A percentile compares a stretch with the other conserved stretches of the same genome.
Conservation (phyloP, 1,140 invertebrate species). For the Pygmarrhopalites habei region DNA sequence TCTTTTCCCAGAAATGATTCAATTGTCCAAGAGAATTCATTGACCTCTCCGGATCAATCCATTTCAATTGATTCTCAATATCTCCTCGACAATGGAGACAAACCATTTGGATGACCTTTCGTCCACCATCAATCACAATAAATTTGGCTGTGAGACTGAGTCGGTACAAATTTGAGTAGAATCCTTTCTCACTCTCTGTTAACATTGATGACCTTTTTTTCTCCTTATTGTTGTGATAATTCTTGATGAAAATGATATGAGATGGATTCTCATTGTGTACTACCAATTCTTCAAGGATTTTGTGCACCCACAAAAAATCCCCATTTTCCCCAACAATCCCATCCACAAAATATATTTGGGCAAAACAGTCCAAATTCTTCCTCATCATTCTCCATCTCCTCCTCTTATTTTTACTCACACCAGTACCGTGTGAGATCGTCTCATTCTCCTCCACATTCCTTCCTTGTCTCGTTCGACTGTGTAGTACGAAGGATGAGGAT, state of each 20-base stretch:
- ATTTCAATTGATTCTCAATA: background rate
- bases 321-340: background rate
- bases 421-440: no score
- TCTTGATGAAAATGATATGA: background rate
- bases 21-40: background rate
- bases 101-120: background rate
- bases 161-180: slow-evolving; percentile 3
- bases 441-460: no score
- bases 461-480: no score
- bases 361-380: background rate
- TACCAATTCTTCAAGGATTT: background rate
- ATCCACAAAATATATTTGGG: background rate
- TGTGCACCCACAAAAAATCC: background rate
- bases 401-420: no score
- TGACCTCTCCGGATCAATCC: background rate
- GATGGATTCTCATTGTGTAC: background rate
- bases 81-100: background rate
- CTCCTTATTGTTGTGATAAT: background rate
- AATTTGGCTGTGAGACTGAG: background rate
- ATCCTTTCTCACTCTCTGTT: background rate
- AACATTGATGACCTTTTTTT: background rate
- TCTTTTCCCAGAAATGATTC: background rate
- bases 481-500: no score
- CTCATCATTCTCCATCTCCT: no score
- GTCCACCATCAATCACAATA: background rate